phyloP scores from a whole-genome alignment of 2,113 vertebrate species.

The Tupaia chinensis region DNA sequence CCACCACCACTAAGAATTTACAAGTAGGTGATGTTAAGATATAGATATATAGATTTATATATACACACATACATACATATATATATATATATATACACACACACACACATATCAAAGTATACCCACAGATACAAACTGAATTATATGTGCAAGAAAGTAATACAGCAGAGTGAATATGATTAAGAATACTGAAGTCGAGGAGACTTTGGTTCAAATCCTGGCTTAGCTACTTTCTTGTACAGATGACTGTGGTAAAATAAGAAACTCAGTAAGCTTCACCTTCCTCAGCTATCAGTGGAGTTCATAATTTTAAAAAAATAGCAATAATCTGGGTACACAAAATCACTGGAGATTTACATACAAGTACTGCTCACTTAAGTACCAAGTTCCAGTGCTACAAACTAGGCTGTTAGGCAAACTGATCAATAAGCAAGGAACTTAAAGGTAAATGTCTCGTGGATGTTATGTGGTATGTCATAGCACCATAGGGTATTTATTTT shows the following conservation, averaged over 20 bases:
- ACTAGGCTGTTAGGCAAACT: no score
- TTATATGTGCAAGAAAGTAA: background rate
- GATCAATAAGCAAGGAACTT: no score
- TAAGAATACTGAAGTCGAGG: background rate
- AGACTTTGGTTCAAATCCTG: conserved; percentile 34
- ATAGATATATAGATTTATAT: background rate
- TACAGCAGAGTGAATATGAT: background rate
- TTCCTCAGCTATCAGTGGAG: background rate
- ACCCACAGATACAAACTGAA: background rate
- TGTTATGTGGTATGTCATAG: no score
- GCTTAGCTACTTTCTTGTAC: background rate
- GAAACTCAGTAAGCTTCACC: background rate
- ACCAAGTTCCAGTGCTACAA: no score
- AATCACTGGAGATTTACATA: background rate
- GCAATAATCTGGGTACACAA: background rate
- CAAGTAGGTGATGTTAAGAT: background rate
- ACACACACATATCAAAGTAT: no score
- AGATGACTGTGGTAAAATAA: conserved; percentile 38
- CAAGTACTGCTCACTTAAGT: no score
- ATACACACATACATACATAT: background rate
- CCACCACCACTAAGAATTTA: conserved; percentile 6
- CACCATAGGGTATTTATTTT: no score
- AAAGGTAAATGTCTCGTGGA: no score
- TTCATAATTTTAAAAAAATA: background rate
- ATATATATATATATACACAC: background rate